A percentile compares a stretch with the other conserved stretches of the same genome.
Evolutionary conservation across 1,140 invertebrate genomes (phyloP).

Genomic region (Bombus turneri): DNA sequence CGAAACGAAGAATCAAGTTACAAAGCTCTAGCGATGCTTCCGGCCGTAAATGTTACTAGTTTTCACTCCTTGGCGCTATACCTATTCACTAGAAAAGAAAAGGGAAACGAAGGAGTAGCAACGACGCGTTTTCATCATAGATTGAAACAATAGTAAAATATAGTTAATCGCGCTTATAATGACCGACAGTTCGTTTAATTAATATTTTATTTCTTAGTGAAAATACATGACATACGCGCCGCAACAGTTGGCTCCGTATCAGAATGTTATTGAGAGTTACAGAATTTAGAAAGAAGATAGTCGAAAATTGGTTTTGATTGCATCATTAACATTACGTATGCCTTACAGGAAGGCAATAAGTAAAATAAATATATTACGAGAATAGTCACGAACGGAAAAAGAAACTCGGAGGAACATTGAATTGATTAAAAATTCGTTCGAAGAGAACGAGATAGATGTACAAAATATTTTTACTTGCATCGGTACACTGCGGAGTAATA

Average conservation of each 20-base stretch:
- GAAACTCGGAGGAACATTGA: neutral
- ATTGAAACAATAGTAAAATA: constrained; percentile 57
- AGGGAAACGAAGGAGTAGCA: neutral
- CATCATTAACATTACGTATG: constrained; percentile 18
- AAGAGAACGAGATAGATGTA: constrained; percentile 41
- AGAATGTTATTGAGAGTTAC: neutral
- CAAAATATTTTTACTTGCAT: constrained; percentile 55
- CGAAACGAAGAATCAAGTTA: constrained; percentile 62
- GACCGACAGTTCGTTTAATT: constrained; percentile 10
- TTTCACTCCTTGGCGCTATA: constrained; percentile 44
- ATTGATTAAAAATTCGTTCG: constrained; percentile 7
- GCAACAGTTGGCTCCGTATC: neutral
- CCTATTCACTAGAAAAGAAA: constrained; percentile 11
- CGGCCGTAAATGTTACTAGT: constrained; percentile 66
- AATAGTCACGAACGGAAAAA: neutral
- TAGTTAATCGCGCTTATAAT: constrained; percentile 24
- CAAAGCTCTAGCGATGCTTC: constrained; percentile 62
- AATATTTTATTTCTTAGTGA: constrained; percentile 5
- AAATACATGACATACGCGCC: neutral
- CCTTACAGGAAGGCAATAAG: neutral
- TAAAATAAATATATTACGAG: neutral
- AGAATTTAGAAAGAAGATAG: too few species aligned
- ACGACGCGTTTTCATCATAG: constrained; percentile 16
- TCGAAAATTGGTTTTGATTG: neutral
- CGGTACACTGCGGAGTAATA: neutral